A percentile compares a stretch with the other conserved stretches of the same genome.
phyloP scores from a whole-genome alignment of 1,140 invertebrate genomes.

The Gonioctena quinquepunctata region DNA sequence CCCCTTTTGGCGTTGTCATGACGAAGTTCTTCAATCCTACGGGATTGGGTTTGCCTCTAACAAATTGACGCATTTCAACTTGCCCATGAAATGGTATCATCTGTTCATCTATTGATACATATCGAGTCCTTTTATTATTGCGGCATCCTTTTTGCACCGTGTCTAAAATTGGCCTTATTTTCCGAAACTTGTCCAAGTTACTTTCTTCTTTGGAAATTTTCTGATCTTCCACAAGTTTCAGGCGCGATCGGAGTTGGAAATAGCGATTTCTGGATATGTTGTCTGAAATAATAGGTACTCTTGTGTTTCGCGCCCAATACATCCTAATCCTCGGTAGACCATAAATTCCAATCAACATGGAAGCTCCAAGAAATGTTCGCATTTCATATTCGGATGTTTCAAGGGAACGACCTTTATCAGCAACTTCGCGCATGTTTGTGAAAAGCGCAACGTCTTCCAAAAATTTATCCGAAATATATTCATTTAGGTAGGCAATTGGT shows the following conservation, averaged over 20 bases:
- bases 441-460: neutral
- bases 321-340: conserved; percentile 1
- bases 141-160: neutral
- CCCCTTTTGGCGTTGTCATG: conserved; percentile 17
- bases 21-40: conserved; percentile 24
- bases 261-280: conserved; percentile 1
- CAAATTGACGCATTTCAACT: conserved; percentile 1
- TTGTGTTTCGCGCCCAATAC: neutral
- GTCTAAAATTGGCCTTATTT: conserved; percentile 4
- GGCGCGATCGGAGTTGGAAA: neutral
- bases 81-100: conserved; percentile 11
- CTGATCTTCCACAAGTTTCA: too few relatives aligned
- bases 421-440: neutral
- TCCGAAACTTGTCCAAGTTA: neutral
- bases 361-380: neutral
- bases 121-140: neutral
- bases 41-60: conserved; percentile 19
- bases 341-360: neutral
- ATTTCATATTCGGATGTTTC: neutral
- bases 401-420: too few relatives aligned
- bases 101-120: conserved; percentile 19
- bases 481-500: neutral
- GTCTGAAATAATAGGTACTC: too few relatives aligned
- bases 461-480: neutral
- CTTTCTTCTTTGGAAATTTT: too few relatives aligned